These are phyloP conservation scores for Gonocerus acuteangulatus DNA, from an alignment of 2,888 invertebrate genomes.

Conservation along the genomic window DNA sequence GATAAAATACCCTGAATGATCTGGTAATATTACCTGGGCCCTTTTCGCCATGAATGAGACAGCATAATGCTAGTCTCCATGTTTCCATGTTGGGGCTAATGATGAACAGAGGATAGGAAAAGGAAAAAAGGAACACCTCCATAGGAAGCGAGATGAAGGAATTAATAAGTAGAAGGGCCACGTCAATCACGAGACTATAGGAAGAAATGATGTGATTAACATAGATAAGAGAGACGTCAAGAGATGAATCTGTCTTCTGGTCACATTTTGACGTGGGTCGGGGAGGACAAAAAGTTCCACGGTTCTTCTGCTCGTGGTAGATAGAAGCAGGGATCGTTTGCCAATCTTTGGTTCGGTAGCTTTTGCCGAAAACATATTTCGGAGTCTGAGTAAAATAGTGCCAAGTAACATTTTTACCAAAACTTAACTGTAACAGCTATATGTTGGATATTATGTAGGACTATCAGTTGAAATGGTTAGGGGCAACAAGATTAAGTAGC, in stretches of 20 bases:
- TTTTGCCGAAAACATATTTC: too few relatives aligned
- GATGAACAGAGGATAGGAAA: slow-evolving; percentile 6
- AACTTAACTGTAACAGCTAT: too few relatives aligned
- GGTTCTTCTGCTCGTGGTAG: too few relatives aligned
- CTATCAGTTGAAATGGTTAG: too few relatives aligned
- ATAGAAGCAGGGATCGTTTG: too few relatives aligned
- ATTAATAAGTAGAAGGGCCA: slow-evolving; percentile 18
- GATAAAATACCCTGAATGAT: too few relatives aligned
- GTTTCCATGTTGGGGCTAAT: slow-evolving; percentile 11
- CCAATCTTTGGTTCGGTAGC: too few relatives aligned
- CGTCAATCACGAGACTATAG: slow-evolving; percentile 26
- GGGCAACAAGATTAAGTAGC: too few relatives aligned
- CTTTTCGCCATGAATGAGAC: background rate
- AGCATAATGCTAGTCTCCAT: slow-evolving; percentile 8
- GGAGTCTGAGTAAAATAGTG: too few relatives aligned
- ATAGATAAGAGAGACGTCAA: slow-evolving; percentile 30
- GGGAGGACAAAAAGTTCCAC: slow-evolving; percentile 1
- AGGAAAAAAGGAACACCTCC: slow-evolving; percentile 19
- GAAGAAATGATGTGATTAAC: slow-evolving; percentile 27
- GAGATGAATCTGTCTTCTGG: slow-evolving; percentile 28
- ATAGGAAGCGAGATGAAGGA: slow-evolving; percentile 23
- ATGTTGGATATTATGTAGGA: too few relatives aligned
- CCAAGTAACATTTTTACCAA: too few relatives aligned
- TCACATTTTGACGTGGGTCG: slow-evolving; percentile 26
- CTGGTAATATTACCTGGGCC: too few relatives aligned